Conservation (phyloP, 2,113 vertebrate genomes). For the Furnarius figulus region DNA sequence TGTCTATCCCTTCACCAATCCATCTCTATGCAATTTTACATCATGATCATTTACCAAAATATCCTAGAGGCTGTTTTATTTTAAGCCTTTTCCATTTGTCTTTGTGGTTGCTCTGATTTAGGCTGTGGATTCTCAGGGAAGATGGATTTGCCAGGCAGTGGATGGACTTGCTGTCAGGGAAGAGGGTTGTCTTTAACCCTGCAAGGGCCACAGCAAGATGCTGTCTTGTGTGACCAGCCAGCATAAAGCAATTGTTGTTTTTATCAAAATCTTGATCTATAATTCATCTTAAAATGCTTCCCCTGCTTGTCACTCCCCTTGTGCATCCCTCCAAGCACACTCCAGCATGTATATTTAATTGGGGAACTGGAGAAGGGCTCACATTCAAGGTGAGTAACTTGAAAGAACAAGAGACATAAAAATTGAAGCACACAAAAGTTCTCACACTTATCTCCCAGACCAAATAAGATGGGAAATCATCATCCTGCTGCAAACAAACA, state of each 20-base stretch:
- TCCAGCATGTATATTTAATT: conserved; percentile 26
- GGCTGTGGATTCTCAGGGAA: not conserved
- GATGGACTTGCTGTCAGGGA: not conserved
- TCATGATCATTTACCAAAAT: not conserved
- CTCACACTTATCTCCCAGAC: not conserved
- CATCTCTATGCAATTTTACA: not conserved
- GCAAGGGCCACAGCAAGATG: not conserved
- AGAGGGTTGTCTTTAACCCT: conserved; percentile 1
- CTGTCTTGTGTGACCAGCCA: not conserved
- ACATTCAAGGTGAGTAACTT: conserved; percentile 18
- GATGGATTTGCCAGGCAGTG: not conserved
- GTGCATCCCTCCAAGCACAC: not conserved
- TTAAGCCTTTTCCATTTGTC: conserved; percentile 24
- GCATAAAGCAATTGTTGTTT: not conserved
- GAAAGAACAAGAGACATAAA: not conserved
- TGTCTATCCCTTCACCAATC: not conserved
- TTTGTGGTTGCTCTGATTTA: conserved; percentile 8
- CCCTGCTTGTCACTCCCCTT: not conserved
- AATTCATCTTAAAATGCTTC: conserved; percentile 41
- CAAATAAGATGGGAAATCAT: not conserved
- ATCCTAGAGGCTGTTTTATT: not conserved
- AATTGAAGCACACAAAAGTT: not conserved
- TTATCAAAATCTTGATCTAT: conserved; percentile 8
- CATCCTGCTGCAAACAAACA: not conserved
- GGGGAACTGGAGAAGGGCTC: not conserved